A percentile compares a stretch with the other conserved stretches of the same genome.
These are phyloP conservation scores for Trichonephila clavata DNA, from an alignment of 1,140 invertebrate genomes.

Conservation along the genomic window DNA sequence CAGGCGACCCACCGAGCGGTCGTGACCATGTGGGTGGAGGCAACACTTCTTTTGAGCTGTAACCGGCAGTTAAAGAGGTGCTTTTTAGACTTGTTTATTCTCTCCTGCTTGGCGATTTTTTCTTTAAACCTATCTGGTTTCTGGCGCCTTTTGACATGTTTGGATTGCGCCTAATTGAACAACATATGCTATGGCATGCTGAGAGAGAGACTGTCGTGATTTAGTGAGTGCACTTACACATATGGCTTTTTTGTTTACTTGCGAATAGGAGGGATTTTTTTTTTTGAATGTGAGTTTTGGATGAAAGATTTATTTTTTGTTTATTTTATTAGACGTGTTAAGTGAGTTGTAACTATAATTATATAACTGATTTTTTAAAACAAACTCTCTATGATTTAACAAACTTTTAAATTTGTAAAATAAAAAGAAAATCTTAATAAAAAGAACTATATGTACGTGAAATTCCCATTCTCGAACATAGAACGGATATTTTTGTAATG, in stretches of 20 bases:
- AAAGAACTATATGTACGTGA: too few species aligned
- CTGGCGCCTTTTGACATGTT: conserved; percentile 33
- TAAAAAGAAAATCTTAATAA: too few species aligned
- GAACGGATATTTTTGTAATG: too few species aligned
- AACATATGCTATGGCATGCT: background rate
- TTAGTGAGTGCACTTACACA: background rate
- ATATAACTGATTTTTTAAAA: too few species aligned
- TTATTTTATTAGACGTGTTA: too few species aligned
- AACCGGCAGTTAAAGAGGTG: conserved; percentile 54
- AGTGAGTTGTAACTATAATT: too few species aligned
- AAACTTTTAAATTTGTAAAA: too few species aligned
- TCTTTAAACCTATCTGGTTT: conserved; percentile 33
- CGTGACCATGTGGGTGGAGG: conserved; percentile 57
- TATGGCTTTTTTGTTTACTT: too few species aligned
- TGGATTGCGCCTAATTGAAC: conserved; percentile 28
- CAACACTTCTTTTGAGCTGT: conserved; percentile 33
- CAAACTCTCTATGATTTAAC: too few species aligned
- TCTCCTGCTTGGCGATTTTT: conserved; percentile 12
- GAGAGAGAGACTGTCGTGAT: background rate
- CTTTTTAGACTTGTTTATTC: conserved; percentile 36
- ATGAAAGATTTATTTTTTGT: background rate
- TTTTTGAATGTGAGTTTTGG: background rate
- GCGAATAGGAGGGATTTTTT: too few species aligned
- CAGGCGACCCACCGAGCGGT: conserved; percentile 48
- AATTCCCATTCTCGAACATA: too few species aligned